Base-by-base conservation (phyloP, 2,888 invertebrate species). In the Drosophila hamatofila region DNA sequence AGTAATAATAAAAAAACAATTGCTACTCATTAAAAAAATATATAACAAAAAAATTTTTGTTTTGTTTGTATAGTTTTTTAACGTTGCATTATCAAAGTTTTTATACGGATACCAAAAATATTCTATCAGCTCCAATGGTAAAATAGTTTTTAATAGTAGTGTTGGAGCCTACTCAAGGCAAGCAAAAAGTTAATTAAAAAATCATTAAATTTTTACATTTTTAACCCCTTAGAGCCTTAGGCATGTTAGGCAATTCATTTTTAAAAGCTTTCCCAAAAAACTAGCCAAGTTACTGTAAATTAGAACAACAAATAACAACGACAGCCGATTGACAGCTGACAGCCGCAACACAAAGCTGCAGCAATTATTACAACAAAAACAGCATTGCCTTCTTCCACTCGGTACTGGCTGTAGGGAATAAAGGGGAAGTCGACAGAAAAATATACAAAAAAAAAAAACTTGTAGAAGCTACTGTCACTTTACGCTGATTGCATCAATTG, bases 401-500 rank as follows among this genome's bases (percentile, higher is more conserved):
- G 41, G 4, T n/a, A 9, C 39, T 7, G 21, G 42, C 2, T 44
- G 44, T 23, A 21, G 42, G 0, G 9, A 0, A 25, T 23, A 46
- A n/a, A n/a, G n/a, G 25, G 4, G 16, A 14, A 23, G 6, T 14
- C 44, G 7, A 54, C 27, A 37, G 54, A 52, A 46, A 51, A 46
- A 63, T 52, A n/a, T n/a, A n/a, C n/a, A 49, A 55, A 35, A 35
- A 16, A 37, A 37, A 37, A 7, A 37, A 37, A 37, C 35, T 63
- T 48, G 62, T 61, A 76, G 68, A 68, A 81, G 78, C 82, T 86
- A 83, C 82, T 86, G 88, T 88, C 86, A 87, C 89, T 89, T 89
- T 88, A 83, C 88, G 88, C 86, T 87, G 87, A 87, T 87, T 87
- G 87, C 87, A 89, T 89, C 87, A 87, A 87, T 87, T 87, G 87